phyloP scores from a whole-genome alignment of 2,888 invertebrate genomes.

The Anoplius nigerrimus region DNA sequence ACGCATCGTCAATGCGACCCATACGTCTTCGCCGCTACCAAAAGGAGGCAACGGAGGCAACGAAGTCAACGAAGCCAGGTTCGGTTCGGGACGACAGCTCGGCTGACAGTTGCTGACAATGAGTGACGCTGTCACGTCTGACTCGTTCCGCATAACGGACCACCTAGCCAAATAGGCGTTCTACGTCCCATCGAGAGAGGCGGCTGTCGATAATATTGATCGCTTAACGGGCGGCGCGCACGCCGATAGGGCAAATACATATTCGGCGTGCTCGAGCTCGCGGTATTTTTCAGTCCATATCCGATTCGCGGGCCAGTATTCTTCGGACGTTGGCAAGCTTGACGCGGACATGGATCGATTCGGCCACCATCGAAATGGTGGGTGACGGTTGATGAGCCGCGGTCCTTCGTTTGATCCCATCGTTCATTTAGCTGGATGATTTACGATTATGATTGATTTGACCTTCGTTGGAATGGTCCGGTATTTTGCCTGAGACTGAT shows the following conservation, averaged over 20 bases:
- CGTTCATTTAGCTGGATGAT: too few relatives aligned
- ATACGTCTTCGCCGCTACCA: constrained; percentile 18
- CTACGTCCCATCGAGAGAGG: constrained; percentile 24
- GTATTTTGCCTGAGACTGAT: too few relatives aligned
- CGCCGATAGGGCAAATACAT: constrained; percentile 11
- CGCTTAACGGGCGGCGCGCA: constrained; percentile 9
- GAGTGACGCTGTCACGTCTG: constrained; percentile 49
- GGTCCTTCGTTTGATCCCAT: too few relatives aligned
- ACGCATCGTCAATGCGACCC: constrained; percentile 36
- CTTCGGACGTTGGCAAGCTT: too few relatives aligned
- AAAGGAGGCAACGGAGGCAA: constrained; percentile 40
- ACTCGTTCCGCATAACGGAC: constrained; percentile 56
- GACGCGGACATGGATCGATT: too few relatives aligned
- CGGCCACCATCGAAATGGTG: too few relatives aligned
- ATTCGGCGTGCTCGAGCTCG: neutral
- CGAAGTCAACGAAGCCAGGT: too few relatives aligned
- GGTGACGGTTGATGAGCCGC: too few relatives aligned
- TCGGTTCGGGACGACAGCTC: constrained; percentile 2
- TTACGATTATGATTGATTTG: too few relatives aligned
- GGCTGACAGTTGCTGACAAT: constrained; percentile 38
- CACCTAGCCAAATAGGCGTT: constrained; percentile 46
- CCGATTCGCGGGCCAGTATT: neutral
- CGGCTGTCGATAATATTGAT: constrained; percentile 33
- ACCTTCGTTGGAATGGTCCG: too few relatives aligned
- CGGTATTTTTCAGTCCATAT: too few relatives aligned